Evolutionary conservation across 2,113 vertebrate genomes (phyloP).

Genomic region (Psittacus erithacus): DNA sequence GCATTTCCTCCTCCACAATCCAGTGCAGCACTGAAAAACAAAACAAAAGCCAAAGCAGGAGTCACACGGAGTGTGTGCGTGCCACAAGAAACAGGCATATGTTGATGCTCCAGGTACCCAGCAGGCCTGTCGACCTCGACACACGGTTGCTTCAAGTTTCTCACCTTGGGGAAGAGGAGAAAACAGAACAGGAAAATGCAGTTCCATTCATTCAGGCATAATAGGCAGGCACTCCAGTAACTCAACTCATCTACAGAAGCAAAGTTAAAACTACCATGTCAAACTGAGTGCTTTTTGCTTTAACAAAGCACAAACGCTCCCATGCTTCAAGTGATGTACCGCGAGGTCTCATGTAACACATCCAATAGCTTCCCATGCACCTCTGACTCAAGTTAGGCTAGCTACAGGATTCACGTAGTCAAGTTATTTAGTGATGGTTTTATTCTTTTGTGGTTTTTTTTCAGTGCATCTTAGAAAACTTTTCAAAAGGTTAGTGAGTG

Average conservation of each 20-base stretch:
- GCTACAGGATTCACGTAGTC: constrained; percentile 30
- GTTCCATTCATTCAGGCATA: constrained; percentile 11
- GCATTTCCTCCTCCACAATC: background rate
- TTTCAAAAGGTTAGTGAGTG: constrained; percentile 45
- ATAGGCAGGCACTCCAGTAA: background rate
- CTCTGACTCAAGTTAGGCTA: constrained; percentile 15
- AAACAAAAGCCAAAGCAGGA: background rate
- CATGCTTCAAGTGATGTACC: background rate
- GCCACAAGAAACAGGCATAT: background rate
- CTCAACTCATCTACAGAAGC: background rate
- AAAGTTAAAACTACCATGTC: constrained; percentile 13
- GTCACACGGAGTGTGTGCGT: background rate
- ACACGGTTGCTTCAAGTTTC: constrained; percentile 49
- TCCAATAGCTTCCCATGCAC: background rate
- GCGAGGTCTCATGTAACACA: background rate
- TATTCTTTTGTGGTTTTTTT: background rate
- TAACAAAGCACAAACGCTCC: background rate
- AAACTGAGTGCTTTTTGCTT: background rate
- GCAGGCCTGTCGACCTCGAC: constrained; percentile 3
- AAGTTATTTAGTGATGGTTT: constrained; percentile 56
- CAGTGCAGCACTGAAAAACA: constrained; percentile 24
- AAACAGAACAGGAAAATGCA: background rate
- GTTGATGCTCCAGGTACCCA: background rate
- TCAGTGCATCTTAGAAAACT: constrained; percentile 75
- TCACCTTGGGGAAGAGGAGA: background rate